Evolutionary conservation across 2,113 vertebrate species (phyloP).

Genomic region (Chlamydotis undulata): DNA sequence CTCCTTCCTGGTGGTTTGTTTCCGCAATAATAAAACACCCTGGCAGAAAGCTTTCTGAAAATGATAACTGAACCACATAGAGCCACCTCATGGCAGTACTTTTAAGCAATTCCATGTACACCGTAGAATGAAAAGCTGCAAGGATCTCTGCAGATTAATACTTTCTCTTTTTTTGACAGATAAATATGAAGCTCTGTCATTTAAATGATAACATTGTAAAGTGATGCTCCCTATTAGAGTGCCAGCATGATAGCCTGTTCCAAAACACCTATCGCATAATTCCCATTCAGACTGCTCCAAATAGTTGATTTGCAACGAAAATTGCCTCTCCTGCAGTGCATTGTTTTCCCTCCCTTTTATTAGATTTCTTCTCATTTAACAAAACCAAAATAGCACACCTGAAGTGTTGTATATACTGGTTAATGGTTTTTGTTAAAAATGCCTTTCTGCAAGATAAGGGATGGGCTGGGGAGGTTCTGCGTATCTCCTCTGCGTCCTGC

Average conservation of each 20-base stretch:
- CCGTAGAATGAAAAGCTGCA: not conserved
- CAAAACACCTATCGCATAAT: not conserved
- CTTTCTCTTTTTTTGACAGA: not conserved
- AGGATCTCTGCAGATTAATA: not conserved
- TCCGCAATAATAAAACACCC: not conserved
- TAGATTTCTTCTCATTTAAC: slow-evolving; percentile 1
- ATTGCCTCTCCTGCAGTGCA: not conserved
- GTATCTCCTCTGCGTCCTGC: not conserved
- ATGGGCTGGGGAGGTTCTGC: not conserved
- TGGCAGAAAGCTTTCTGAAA: not conserved
- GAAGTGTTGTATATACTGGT: not conserved
- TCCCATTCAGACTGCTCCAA: not conserved
- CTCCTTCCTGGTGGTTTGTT: not conserved
- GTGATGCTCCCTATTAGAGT: not conserved
- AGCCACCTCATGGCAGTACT: not conserved
- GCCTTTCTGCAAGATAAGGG: not conserved
- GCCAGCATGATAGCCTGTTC: not conserved
- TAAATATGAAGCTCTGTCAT: not conserved
- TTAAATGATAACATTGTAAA: not conserved
- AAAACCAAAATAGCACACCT: not conserved
- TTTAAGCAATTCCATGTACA: not conserved
- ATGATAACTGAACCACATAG: not conserved
- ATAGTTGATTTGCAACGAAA: not conserved
- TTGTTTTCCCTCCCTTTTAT: not conserved
- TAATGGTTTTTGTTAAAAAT: not conserved